Percentiles rank a stretch among this genome's conserved stretches.
phyloP scores from a whole-genome alignment of 1,140 invertebrate genomes.

The Palaemon carinicauda region DNA sequence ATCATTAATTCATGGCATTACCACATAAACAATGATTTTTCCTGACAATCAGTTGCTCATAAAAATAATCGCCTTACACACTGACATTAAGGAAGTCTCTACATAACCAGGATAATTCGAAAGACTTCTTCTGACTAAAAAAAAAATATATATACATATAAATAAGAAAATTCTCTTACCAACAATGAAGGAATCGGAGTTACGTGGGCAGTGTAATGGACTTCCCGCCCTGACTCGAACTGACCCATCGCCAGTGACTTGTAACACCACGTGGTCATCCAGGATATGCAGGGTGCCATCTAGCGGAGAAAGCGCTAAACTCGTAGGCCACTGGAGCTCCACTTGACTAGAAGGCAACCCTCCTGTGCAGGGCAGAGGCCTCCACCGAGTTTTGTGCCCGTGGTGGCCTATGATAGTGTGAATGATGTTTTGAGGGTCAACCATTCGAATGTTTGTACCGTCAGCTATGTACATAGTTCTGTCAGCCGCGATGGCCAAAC shows the following conservation, averaged over 20 bases:
- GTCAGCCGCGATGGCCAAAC: slow-evolving; percentile 87
- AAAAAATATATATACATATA: too few relatives aligned
- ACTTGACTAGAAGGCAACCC: slow-evolving; percentile 80
- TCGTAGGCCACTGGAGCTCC: slow-evolving; percentile 94
- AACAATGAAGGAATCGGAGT: slow-evolving; percentile 61
- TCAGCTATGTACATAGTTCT: slow-evolving; percentile 94
- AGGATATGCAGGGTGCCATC: slow-evolving; percentile 95
- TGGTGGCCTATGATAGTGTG: slow-evolving; percentile 93
- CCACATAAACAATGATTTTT: too few relatives aligned
- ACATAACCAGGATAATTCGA: too few relatives aligned
- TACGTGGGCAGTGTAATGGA: slow-evolving; percentile 81
- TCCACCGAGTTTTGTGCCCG: slow-evolving; percentile 90
- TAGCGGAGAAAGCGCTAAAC: slow-evolving; percentile 88
- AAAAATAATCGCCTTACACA: too few relatives aligned
- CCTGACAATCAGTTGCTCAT: too few relatives aligned
- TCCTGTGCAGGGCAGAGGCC: slow-evolving; percentile 83
- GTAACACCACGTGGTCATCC: slow-evolving; percentile 88
- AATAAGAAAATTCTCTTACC: slow-evolving; percentile 51
- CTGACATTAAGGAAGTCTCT: too few relatives aligned
- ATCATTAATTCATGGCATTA: too few relatives aligned
- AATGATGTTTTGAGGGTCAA: slow-evolving; percentile 90
- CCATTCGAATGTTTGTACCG: slow-evolving; percentile 90
- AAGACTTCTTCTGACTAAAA: too few relatives aligned
- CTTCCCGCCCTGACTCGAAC: slow-evolving; percentile 92
- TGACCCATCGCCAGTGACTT: slow-evolving; percentile 86